Percentiles rank a stretch among this genome's conserved stretches.
Conservation (phyloP, 1,140 invertebrate genomes). For the Sitobion miscanthi region DNA sequence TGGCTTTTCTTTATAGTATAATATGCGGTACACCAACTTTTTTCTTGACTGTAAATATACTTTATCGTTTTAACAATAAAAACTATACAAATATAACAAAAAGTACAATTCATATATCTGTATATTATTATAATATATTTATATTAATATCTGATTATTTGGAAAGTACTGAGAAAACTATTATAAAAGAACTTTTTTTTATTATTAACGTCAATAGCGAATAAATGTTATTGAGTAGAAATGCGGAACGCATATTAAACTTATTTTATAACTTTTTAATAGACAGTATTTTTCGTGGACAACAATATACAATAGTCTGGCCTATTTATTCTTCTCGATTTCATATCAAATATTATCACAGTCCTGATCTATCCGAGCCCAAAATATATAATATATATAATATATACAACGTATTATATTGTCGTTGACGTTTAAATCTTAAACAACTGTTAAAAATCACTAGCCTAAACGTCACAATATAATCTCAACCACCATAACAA, state of each 20-base stretch:
- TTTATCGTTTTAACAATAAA: neutral
- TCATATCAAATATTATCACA: neutral
- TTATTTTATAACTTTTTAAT: neutral
- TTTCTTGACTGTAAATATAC: neutral
- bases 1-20: too few relatives aligned
- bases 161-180: neutral
- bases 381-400: too few relatives aligned
- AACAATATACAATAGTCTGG: neutral
- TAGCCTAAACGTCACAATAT: too few relatives aligned
- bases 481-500: too few relatives aligned
- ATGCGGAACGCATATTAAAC: neutral
- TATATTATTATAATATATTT: neutral
- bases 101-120: neutral
- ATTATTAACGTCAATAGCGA: neutral
- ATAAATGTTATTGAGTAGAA: neutral
- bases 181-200: neutral
- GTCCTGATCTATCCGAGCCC: neutral
- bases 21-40: too few relatives aligned
- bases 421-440: neutral
- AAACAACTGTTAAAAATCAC: neutral
- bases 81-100: too few relatives aligned
- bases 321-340: neutral
- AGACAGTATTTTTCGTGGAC: neutral
- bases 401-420: too few relatives aligned
- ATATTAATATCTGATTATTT: neutral